phyloP scores from a whole-genome alignment of 2,888 invertebrate genomes.

The Dynastes maya region DNA sequence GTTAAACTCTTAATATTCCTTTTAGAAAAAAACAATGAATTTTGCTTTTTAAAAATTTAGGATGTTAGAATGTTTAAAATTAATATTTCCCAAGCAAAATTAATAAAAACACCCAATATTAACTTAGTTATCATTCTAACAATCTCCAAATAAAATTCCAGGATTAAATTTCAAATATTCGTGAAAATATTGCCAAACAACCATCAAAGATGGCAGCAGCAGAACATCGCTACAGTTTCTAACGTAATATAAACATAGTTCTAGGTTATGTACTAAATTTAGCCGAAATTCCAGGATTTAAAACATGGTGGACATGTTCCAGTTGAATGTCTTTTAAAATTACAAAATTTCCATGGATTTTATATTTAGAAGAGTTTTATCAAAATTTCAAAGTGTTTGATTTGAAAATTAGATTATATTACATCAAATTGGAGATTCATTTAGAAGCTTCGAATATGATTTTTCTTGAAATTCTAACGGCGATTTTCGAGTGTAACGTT shows the following conservation, averaged over 20 bases:
- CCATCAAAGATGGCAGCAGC: constrained; percentile 34
- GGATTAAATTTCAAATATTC: background rate
- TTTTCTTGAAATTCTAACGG: no score
- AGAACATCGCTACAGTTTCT: background rate
- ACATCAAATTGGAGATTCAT: no score
- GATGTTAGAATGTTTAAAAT: no score
- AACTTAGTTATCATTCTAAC: background rate
- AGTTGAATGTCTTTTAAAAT: background rate
- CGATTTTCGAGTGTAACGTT: no score
- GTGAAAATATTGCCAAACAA: background rate
- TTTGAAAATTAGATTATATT: no score
- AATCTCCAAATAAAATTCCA: background rate
- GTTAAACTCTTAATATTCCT: background rate
- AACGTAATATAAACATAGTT: constrained; percentile 17
- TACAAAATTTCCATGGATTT: no score
- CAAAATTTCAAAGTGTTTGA: no score
- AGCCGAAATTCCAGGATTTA: constrained; percentile 5
- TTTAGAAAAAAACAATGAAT: background rate
- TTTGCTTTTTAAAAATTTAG: no score
- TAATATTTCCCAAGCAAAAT: no score
- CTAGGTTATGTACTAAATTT: constrained; percentile 42
- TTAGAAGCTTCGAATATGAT: no score
- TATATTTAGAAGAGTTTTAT: no score
- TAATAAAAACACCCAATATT: no score
- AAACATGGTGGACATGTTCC: background rate